phyloP scores from a whole-genome alignment of 2,113 vertebrate species.

The Drymodes brunneopygia region DNA sequence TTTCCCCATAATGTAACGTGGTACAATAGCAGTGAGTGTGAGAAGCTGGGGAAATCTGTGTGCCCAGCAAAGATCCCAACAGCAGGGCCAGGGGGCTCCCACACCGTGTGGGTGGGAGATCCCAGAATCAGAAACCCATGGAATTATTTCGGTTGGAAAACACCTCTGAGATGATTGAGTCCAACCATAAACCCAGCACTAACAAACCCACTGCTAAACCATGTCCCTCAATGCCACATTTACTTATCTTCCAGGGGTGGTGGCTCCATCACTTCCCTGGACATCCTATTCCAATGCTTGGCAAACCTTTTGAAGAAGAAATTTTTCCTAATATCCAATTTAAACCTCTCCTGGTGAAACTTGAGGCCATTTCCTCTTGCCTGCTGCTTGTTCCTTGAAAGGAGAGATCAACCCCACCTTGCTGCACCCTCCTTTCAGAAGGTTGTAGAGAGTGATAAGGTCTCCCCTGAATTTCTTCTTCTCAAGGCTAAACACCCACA shows the following conservation, averaged over 20 bases:
- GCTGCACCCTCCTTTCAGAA: not conserved
- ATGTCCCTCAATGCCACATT: accelerated
- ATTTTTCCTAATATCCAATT: not conserved
- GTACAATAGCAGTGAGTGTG: not conserved
- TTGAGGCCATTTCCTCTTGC: not conserved
- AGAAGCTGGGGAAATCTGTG: not conserved
- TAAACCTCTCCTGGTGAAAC: not conserved
- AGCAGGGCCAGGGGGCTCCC: not conserved
- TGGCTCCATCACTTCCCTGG: not conserved
- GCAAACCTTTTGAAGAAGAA: accelerated
- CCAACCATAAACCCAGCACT: not conserved
- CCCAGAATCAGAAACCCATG: not conserved
- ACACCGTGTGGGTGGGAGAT: accelerated
- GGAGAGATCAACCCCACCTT: accelerated
- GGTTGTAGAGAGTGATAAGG: accelerated
- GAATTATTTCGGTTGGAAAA: not conserved
- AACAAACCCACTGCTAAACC: not conserved
- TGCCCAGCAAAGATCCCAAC: not conserved
- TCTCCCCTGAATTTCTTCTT: not conserved
- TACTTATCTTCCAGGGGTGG: not conserved
- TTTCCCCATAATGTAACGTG: accelerated
- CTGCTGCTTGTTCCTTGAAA: not conserved
- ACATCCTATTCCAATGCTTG: not conserved
- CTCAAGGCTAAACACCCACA: not conserved
- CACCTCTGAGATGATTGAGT: accelerated